Base-by-base conservation (phyloP, 2,113 vertebrate species). In the Rhegmatorhina hoffmannsi region DNA sequence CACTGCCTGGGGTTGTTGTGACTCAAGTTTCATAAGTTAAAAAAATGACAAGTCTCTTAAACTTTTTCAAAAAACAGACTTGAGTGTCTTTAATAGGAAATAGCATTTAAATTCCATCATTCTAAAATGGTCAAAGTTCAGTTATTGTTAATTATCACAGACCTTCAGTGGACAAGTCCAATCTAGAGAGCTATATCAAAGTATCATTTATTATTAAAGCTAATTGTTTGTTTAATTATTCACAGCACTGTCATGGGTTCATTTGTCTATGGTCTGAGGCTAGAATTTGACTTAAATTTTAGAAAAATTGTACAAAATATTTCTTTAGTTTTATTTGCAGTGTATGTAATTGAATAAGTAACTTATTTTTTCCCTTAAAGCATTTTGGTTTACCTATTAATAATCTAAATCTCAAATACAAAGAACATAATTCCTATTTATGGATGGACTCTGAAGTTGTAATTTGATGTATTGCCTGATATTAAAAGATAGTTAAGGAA, bases 221-320 rank as follows among this genome's bases (percentile, higher is more conserved):
- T 92, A 96, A 89, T 95, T 62, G 67, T 93, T 95, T 78, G 63
- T 89, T 97, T 94, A 97, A 97, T 97, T 97, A 97, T 95, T 97
- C 94, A 97, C 26, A 82, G 28, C 46, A 67, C 63, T 86, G 74
- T 76, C 80, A 81, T 89, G 26, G 53, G 66, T 87, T 96, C 52
- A 69, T 94, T 96, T 95, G 43, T 84, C 53, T 93, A 14, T 81
- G 24, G 70, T 79, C 82, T 82, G 73, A 43, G 72, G 21, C 55
- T 91, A 87, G 53, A 90, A 84, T 92, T 96, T 93, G 24, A 78
- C 66, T 72, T 1, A 26, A 20, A 53, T 89, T 95, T 56, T 70
- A 52, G 18, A 84, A 58, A 47, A 95, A 86, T 66, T 89, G 25
- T 85, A 75, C 66, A 76, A 19, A 60, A 29, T 5, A 15, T 58